Percentiles rank a stretch among this genome's conserved stretches.
phyloP scores from a whole-genome alignment of 2,888 invertebrate genomes.

The Leuctra nigra region DNA sequence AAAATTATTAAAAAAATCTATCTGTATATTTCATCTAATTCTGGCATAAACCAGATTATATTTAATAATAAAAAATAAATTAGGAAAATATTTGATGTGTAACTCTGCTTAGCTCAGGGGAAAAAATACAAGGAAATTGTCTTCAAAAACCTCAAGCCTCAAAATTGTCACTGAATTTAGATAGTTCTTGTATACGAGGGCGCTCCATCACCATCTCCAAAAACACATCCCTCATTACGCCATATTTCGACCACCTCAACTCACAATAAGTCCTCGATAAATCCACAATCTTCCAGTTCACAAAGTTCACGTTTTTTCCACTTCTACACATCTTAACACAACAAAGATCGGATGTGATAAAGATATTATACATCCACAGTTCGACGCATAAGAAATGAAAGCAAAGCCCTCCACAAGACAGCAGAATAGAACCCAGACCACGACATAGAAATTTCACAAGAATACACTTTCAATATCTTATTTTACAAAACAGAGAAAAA shows the following conservation, averaged over 20 bases:
- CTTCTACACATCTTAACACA: not conserved
- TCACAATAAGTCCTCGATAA: conserved; percentile 4
- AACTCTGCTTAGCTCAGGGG: no score
- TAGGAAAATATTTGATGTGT: no score
- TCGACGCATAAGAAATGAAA: conserved; percentile 19
- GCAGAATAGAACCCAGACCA: conserved; percentile 3
- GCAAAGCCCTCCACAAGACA: not conserved
- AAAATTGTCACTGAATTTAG: no score
- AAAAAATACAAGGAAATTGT: no score
- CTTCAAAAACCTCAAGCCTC: no score
- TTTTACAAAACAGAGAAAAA: not conserved
- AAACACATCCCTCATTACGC: no score
- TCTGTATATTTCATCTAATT: no score
- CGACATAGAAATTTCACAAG: not conserved
- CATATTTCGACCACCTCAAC: not conserved
- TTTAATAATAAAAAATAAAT: no score
- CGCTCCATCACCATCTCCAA: no score
- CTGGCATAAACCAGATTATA: no score
- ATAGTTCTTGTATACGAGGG: no score
- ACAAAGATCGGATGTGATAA: conserved; percentile 3
- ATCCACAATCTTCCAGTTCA: conserved; percentile 1
- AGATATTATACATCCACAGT: conserved; percentile 13
- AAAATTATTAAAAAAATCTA: no score
- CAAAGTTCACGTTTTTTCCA: not conserved
- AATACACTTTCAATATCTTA: conserved; percentile 18